These are phyloP conservation scores for Panthera tigris DNA, from an alignment of 2,113 vertebrate genomes.

Conservation along the genomic window DNA sequence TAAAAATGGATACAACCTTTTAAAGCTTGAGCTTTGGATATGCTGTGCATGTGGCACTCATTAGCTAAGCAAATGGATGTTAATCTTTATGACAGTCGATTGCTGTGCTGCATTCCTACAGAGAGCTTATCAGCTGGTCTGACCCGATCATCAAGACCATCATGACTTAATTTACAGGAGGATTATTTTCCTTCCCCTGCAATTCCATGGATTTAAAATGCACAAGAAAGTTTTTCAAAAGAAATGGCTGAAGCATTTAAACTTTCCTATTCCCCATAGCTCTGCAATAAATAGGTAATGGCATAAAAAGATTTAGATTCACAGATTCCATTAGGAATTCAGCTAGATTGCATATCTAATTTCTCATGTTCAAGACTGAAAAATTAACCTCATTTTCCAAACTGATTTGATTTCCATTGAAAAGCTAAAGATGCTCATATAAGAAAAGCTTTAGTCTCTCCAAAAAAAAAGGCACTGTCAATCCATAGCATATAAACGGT, in stretches of 20 bases:
- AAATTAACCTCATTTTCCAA: conserved; percentile 61
- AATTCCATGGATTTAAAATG: conserved; percentile 54
- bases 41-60: conserved; percentile 69
- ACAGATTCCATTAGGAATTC: conserved; percentile 35
- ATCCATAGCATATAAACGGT: background rate
- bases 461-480: conserved; percentile 15
- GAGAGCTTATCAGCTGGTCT: conserved; percentile 76
- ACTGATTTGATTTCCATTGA: conserved; percentile 24
- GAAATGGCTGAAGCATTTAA: background rate
- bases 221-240: conserved; percentile 25
- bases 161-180: conserved; percentile 58
- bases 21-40: conserved; percentile 70
- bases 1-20: conserved; percentile 82
- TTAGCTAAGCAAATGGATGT: conserved; percentile 73
- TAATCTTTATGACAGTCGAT: conserved; percentile 65
- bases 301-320: background rate
- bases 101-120: conserved; percentile 75
- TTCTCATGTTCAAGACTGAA: conserved; percentile 22
- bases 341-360: background rate
- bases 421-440: background rate
- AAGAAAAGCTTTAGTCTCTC: background rate
- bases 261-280: background rate
- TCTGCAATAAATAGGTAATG: background rate
- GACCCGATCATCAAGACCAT: conserved; percentile 72
- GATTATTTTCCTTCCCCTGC: conserved; percentile 40